phyloP scores from a whole-genome alignment of 1,140 invertebrate genomes.

The Coptotermes formosanus region DNA sequence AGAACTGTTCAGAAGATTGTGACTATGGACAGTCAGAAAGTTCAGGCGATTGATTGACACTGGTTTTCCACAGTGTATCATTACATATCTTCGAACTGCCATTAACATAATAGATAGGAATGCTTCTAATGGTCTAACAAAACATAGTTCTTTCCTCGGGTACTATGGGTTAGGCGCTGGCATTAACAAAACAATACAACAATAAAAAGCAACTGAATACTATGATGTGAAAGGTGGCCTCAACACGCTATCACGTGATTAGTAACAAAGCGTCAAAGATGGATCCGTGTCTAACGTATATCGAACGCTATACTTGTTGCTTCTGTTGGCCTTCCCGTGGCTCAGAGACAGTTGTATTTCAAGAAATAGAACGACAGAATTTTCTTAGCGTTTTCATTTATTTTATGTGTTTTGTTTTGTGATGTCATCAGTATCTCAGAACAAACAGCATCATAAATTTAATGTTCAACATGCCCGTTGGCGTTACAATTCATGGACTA shows the following conservation, averaged over 20 bases:
- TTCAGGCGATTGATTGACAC: not conserved
- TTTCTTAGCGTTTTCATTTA: no score
- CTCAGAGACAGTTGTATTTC: no score
- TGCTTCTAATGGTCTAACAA: not conserved
- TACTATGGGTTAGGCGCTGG: not conserved
- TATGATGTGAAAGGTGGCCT: not conserved
- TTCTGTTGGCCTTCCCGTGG: not conserved
- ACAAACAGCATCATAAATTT: no score
- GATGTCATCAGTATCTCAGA: no score
- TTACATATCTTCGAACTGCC: not conserved
- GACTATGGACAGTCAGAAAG: not conserved
- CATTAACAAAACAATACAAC: not conserved
- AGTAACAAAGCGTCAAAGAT: not conserved
- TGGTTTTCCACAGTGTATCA: not conserved
- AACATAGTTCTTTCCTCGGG: not conserved
- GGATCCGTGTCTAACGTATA: not conserved
- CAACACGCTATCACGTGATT: slow-evolving; percentile 1
- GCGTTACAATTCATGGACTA: no score
- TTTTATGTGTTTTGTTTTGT: no score
- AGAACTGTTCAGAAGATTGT: no score
- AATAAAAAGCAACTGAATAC: not conserved
- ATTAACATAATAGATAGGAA: not conserved
- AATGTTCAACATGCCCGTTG: no score
- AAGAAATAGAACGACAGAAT: no score
- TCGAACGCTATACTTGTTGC: not conserved